These are phyloP conservation scores for Eubasilissa splendida DNA, from an alignment of 2,888 invertebrate species.

Conservation along the genomic window DNA sequence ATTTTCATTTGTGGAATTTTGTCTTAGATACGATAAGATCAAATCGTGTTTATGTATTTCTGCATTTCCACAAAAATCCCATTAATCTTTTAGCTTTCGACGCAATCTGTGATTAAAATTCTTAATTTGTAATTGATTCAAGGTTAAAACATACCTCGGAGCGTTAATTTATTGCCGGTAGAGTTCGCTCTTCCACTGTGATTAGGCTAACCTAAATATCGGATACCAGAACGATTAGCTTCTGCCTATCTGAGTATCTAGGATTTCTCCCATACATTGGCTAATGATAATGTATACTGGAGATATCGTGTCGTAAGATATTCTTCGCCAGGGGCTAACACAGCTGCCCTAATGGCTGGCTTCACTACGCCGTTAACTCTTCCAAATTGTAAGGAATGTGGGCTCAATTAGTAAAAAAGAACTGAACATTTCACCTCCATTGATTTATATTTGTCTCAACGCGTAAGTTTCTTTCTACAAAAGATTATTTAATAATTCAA, in stretches of 20 bases:
- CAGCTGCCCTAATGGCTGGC: constrained; percentile 37
- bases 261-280: constrained; percentile 52
- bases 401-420: background rate
- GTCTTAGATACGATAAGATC: too few relatives aligned
- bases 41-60: background rate
- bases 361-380: background rate
- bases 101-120: constrained; percentile 30
- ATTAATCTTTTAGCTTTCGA: constrained; percentile 20
- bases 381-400: background rate
- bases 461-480: background rate
- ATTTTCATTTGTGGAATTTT: background rate
- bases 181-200: constrained; percentile 31
- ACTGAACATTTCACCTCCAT: background rate
- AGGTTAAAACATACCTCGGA: constrained; percentile 33
- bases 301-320: constrained; percentile 55
- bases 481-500: background rate
- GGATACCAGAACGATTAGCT: constrained; percentile 56
- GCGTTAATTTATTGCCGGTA: constrained; percentile 47
- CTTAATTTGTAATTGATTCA: constrained; percentile 38
- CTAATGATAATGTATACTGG: constrained; percentile 57
- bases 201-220: constrained; percentile 45
- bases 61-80: constrained; percentile 15
- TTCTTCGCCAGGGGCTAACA: constrained; percentile 53
- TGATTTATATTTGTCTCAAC: background rate
- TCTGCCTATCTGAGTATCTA: constrained; percentile 56